phyloP scores from a whole-genome alignment of 2,888 invertebrate species.

The Tetranychus truncatus region DNA sequence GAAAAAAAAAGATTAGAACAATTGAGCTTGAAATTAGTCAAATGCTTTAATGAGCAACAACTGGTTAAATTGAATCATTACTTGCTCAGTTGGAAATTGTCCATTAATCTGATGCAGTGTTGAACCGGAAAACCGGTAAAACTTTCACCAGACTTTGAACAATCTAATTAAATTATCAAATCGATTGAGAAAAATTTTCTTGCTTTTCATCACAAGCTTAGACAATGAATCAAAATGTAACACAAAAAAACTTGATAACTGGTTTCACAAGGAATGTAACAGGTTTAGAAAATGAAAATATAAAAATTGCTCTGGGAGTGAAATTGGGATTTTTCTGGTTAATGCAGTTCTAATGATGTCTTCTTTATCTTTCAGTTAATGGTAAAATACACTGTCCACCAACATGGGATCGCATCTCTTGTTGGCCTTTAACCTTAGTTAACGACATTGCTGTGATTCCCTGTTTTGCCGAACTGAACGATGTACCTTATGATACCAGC shows the following conservation, averaged over 20 bases:
- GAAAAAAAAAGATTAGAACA: not conserved
- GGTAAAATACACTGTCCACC: not conserved
- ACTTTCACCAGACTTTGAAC: not conserved
- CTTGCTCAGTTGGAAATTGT: not conserved
- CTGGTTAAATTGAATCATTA: not conserved
- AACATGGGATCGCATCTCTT: conserved; percentile 39
- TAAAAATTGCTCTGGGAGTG: no score
- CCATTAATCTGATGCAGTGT: not conserved
- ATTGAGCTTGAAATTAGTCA: not conserved
- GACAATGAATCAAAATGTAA: not conserved
- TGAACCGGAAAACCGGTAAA: not conserved
- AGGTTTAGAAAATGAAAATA: no score
- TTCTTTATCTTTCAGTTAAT: not conserved
- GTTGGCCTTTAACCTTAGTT: conserved; percentile 61
- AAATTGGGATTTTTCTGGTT: not conserved
- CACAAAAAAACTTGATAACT: not conserved
- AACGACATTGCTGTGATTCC: conserved; percentile 50
- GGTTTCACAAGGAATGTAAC: no score
- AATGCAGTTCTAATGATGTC: not conserved
- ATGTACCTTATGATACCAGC: conserved; percentile 57
- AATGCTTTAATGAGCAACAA: not conserved
- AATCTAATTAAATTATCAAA: not conserved
- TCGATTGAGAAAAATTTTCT: not conserved
- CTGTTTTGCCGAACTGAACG: conserved; percentile 59
- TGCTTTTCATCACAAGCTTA: not conserved